A percentile compares a stretch with the other conserved stretches of the same genome.
phyloP scores from a whole-genome alignment of 2,113 vertebrate species.

The Tamias sibiricus region DNA sequence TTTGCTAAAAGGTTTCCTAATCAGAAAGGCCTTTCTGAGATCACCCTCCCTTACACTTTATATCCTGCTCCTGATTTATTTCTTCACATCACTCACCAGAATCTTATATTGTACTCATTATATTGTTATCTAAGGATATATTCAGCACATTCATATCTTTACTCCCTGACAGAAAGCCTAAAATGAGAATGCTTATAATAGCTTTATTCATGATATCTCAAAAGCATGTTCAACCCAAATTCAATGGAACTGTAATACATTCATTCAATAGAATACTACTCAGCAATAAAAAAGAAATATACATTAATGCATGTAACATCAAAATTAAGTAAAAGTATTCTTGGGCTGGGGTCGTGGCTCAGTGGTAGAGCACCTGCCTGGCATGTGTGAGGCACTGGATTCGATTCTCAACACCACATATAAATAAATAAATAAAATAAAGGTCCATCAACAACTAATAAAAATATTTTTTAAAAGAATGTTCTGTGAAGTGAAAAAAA shows the following conservation, averaged over 20 bases:
- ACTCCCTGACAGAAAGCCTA: not conserved
- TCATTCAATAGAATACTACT: not conserved
- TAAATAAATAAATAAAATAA: too few species aligned
- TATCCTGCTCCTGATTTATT: not conserved
- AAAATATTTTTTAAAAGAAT: too few species aligned
- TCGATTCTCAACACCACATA: too few species aligned
- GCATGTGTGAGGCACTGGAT: too few species aligned
- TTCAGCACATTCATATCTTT: not conserved
- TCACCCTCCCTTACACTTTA: not conserved
- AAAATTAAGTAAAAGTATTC: not conserved
- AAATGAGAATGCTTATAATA: not conserved
- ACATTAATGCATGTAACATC: not conserved
- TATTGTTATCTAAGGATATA: not conserved
- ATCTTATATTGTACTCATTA: not conserved
- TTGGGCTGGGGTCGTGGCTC: too few species aligned
- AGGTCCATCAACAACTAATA: too few species aligned
- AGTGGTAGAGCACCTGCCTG: too few species aligned
- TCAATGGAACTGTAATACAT: not conserved
- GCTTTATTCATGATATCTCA: not conserved
- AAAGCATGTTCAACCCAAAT: not conserved
- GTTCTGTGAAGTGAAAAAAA: too few species aligned
- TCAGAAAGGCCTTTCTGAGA: not conserved
- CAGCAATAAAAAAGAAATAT: slow-evolving; percentile 30
- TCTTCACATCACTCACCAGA: not conserved
- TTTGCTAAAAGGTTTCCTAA: not conserved